Evolutionary conservation across 2,797 vertebrate species (phyloP).

Genomic region (Chromis chromis): DNA sequence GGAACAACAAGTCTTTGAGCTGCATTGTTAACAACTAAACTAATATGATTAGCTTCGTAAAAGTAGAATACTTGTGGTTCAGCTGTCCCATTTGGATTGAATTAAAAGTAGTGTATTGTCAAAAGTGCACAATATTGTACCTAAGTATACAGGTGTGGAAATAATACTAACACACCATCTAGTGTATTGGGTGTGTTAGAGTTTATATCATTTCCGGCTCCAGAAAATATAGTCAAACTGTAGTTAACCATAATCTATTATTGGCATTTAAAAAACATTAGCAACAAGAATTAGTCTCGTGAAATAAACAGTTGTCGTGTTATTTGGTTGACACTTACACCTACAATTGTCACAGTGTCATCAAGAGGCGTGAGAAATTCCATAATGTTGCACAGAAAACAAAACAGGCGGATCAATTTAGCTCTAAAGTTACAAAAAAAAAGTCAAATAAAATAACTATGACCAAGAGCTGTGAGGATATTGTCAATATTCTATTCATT

Average conservation of each 20-base stretch:
- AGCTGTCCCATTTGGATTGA: neutral
- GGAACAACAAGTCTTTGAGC: neutral
- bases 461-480: neutral
- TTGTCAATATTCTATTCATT: neutral
- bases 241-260: neutral
- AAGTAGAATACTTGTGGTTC: neutral
- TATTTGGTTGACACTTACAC: too few species aligned
- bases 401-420: neutral
- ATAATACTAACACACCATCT: too few species aligned
- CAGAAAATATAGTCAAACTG: neutral
- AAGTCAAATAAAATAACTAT: constrained; percentile 7
- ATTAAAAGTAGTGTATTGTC: constrained; percentile 2
- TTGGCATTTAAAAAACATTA: neutral
- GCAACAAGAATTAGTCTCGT: neutral
- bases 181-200: too few species aligned
- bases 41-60: neutral
- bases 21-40: neutral
- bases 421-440: neutral
- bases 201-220: neutral
- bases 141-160: too few species aligned
- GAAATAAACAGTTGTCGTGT: neutral
- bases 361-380: neutral
- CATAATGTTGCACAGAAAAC: neutral
- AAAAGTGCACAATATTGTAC: neutral
- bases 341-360: neutral